Conservation (phyloP, 2,113 vertebrate species). For the Sigmodon hispidus region DNA sequence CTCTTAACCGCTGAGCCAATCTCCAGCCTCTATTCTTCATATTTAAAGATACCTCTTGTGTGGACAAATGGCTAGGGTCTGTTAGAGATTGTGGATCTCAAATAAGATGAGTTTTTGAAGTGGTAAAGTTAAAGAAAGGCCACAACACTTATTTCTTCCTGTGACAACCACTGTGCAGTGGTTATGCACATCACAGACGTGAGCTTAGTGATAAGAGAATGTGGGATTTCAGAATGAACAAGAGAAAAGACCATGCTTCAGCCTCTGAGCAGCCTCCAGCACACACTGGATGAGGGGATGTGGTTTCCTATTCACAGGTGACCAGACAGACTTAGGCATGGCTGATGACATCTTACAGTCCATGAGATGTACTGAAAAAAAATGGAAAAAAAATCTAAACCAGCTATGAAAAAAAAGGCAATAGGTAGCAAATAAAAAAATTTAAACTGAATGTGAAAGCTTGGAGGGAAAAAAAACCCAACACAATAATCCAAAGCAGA, state of each 20-base stretch:
- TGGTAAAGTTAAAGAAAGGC: conserved; percentile 17
- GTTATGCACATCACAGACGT: neutral
- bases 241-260: neutral
- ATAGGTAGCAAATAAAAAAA: conserved; percentile 13
- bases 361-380: neutral
- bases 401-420: neutral
- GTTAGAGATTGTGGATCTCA: neutral
- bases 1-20: no score
- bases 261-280: neutral
- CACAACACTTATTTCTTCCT: conserved; percentile 4
- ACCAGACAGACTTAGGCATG: neutral
- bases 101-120: neutral
- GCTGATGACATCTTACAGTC: neutral
- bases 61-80: neutral
- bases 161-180: neutral
- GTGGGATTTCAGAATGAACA: neutral
- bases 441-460: neutral
- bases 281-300: neutral
- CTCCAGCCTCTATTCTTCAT: no score
- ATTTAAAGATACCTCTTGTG: neutral
- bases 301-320: neutral
- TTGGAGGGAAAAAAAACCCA: neutral
- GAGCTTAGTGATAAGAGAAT: neutral
- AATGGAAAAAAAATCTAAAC: neutral
- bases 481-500: neutral